These are phyloP conservation scores for Seira musarum DNA, from an alignment of 2,888 invertebrate species.

Conservation along the genomic window DNA sequence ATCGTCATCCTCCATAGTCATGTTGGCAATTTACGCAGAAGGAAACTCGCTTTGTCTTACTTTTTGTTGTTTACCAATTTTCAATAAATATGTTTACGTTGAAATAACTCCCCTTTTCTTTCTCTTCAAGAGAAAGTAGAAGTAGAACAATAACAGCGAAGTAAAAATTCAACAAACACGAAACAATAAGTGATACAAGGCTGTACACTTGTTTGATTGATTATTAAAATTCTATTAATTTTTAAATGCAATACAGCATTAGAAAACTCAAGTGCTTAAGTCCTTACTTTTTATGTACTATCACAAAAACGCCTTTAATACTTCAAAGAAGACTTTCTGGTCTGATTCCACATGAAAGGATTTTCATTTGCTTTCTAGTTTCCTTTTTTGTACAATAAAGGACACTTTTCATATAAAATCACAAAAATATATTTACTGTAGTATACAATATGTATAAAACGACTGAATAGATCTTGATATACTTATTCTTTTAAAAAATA, in stretches of 20 bases:
- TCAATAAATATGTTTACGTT: conserved; percentile 18
- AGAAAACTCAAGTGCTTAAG: too few species aligned
- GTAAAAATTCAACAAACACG: neutral
- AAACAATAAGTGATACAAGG: neutral
- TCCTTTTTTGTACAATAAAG: neutral
- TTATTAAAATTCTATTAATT: too few species aligned
- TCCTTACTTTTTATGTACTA: too few species aligned
- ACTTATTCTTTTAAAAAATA: neutral
- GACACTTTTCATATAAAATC: neutral
- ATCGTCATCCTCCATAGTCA: conserved; percentile 62
- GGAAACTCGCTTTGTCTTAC: neutral
- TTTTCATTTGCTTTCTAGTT: neutral
- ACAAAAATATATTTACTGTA: neutral
- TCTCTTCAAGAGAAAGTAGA: neutral
- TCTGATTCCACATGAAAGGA: neutral
- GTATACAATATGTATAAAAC: too few species aligned
- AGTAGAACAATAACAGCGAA: conserved; percentile 15
- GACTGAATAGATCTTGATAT: too few species aligned
- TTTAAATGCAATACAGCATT: too few species aligned
- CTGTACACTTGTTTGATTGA: too few species aligned
- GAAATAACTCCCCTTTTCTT: conserved; percentile 17
- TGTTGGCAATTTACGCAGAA: conserved; percentile 24
- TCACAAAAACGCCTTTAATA: too few species aligned
- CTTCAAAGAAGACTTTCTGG: too few species aligned
- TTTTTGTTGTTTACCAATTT: neutral